Percentiles rank a stretch among this genome's conserved stretches.
Conservation (phyloP, 2,888 invertebrate species). For the Caenorhabditis panamensis region DNA sequence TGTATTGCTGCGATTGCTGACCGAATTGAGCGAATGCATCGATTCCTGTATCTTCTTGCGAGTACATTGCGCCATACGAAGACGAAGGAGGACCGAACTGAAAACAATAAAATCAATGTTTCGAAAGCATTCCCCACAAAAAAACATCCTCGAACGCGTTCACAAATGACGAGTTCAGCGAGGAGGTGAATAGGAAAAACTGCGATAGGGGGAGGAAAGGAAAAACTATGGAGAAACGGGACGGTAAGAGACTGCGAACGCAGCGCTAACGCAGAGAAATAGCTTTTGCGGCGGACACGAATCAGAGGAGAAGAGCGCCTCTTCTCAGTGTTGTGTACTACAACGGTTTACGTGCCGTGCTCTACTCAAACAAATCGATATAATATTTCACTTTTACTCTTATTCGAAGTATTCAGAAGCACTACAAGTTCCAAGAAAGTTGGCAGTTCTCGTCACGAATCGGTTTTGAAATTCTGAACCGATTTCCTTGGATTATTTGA, state of each 20-base stretch:
- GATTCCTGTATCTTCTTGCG: conserved; percentile 35
- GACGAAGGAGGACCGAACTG: conserved; percentile 20
- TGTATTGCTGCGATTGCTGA: conserved; percentile 53
- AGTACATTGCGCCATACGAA: conserved; percentile 37
- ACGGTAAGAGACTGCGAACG: conserved; percentile 19
- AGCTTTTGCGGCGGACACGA: conserved; percentile 43
- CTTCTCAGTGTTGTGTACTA: background rate
- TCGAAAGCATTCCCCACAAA: background rate
- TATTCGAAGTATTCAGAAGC: background rate
- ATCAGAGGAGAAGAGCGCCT: conserved; percentile 28
- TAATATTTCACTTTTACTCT: background rate
- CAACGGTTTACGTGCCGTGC: background rate
- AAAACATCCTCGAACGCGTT: background rate
- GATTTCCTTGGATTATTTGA: no score
- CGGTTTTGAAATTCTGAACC: no score
- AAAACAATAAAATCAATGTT: conserved; percentile 1
- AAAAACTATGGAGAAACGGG: conserved; percentile 45
- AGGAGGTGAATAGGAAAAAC: conserved; percentile 39
- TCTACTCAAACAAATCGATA: background rate
- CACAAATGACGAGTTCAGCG: conserved; percentile 12
- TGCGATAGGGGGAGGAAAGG: conserved; percentile 14
- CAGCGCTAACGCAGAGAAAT: conserved; percentile 25
- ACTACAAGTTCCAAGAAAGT: no score
- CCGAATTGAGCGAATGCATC: conserved; percentile 60
- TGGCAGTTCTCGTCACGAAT: no score